These are phyloP conservation scores for Saturnia pavonia DNA, from an alignment of 2,888 invertebrate genomes.

Conservation along the genomic window DNA sequence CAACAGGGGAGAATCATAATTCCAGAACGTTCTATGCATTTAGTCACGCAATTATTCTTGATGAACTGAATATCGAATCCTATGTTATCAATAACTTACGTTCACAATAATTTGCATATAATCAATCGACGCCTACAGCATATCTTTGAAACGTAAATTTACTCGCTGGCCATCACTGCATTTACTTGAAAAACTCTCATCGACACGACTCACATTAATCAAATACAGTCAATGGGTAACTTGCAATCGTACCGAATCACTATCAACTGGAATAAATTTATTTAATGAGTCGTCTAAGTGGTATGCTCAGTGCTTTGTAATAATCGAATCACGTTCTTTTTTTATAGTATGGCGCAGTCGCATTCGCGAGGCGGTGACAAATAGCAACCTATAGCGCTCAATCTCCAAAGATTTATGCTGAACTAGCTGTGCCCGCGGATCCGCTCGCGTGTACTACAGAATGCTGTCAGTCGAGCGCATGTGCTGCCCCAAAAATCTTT, in stretches of 20 bases:
- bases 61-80: conserved; percentile 47
- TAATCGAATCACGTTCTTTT: conserved; percentile 74
- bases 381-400: conserved; percentile 52
- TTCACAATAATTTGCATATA: conserved; percentile 54
- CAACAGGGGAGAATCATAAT: conserved; percentile 62
- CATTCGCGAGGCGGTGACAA: conserved; percentile 60
- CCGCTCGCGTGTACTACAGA: too few relatives aligned
- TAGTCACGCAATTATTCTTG: conserved; percentile 66
- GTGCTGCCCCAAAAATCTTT: too few relatives aligned
- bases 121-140: conserved; percentile 45
- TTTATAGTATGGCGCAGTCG: conserved; percentile 32
- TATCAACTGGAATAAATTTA: conserved; percentile 67
- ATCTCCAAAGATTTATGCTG: conserved; percentile 56
- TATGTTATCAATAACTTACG: conserved; percentile 54
- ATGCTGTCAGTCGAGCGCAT: too few relatives aligned
- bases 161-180: conserved; percentile 20
- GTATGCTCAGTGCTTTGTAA: conserved; percentile 65
- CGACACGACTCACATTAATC: conserved; percentile 54
- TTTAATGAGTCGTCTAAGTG: conserved; percentile 72
- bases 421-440: too few relatives aligned
- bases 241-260: conserved; percentile 73
- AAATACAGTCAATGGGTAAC: conserved; percentile 53
- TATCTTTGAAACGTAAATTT: conserved; percentile 8
- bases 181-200: conserved; percentile 40
- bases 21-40: conserved; percentile 53